Evolutionary conservation across 2,888 invertebrate species (phyloP).

Genomic region (Omphaloscelis lunosa): DNA sequence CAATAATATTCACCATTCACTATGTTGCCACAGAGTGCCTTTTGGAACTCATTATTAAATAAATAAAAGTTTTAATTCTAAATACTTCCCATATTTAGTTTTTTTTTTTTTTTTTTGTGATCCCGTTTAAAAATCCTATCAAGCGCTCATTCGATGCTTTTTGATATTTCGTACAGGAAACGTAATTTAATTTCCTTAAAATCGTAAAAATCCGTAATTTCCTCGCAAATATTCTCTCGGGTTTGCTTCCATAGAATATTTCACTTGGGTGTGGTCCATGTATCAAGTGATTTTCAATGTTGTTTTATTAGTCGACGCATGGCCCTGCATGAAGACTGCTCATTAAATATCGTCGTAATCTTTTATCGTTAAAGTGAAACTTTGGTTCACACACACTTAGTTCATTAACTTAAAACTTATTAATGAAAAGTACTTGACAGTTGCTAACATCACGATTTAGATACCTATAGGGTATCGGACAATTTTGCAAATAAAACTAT

Average conservation of each 20-base stretch:
- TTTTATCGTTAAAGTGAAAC: conserved; percentile 18
- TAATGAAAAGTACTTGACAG: conserved; percentile 3
- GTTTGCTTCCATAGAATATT: conserved; percentile 6
- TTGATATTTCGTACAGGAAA: conserved; percentile 13
- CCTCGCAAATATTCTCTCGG: background rate
- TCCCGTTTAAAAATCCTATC: conserved; percentile 13
- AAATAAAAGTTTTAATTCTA: background rate
- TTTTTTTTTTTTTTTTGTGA: too few relatives aligned
- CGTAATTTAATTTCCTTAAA: background rate
- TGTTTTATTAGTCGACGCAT: conserved; percentile 26
- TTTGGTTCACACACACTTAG: conserved; percentile 4
- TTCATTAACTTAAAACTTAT: conserved; percentile 37
- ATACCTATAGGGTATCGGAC: too few relatives aligned
- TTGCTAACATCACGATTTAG: background rate
- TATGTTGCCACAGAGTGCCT: background rate
- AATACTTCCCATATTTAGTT: background rate
- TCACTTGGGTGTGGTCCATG: conserved; percentile 15
- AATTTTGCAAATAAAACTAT: background rate
- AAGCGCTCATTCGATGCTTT: conserved; percentile 1
- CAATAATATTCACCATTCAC: background rate
- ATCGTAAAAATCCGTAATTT: background rate
- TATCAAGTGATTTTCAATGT: conserved; percentile 31
- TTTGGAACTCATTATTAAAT: background rate
- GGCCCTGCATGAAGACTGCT: conserved; percentile 24
- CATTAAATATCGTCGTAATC: conserved; percentile 36